Percentiles rank a stretch among this genome's conserved stretches.
Conservation (phyloP, 2,888 invertebrate species). For the Drosophila maculinotata region DNA sequence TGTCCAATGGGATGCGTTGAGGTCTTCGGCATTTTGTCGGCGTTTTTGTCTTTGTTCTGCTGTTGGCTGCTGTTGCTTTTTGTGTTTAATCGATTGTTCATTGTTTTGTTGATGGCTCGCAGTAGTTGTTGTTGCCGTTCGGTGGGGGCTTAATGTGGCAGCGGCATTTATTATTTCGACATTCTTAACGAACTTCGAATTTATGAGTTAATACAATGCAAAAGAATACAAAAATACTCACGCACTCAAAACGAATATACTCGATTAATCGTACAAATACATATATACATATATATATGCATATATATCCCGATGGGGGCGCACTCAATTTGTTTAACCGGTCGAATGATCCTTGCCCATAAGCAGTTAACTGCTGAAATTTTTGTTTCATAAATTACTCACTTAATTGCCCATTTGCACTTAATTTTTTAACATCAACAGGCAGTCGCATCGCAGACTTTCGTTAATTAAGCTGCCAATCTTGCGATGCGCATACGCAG, state of each 20-base stretch:
- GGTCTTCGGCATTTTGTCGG: conserved; percentile 62
- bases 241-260: conserved; percentile 27
- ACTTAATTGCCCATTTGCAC: conserved; percentile 79
- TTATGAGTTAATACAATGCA: conserved; percentile 81
- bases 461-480: conserved; percentile 70
- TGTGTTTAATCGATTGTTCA: conserved; percentile 80
- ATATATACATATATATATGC: background rate
- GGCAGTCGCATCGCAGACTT: conserved; percentile 23
- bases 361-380: conserved; percentile 56
- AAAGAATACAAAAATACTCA: conserved; percentile 53
- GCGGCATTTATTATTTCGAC: conserved; percentile 82
- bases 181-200: conserved; percentile 82
- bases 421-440: conserved; percentile 67
- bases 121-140: conserved; percentile 42
- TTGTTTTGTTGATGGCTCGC: conserved; percentile 68
- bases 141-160: conserved; percentile 72
- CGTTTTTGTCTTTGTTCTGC: conserved; percentile 71
- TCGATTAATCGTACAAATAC: conserved; percentile 5
- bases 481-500: conserved; percentile 67
- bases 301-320: conserved; percentile 10
- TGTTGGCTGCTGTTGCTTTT: conserved; percentile 65
- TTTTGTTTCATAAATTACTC: conserved; percentile 72
- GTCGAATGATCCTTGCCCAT: conserved; percentile 55
- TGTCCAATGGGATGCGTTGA: conserved; percentile 51
- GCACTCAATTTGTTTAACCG: conserved; percentile 68